phyloP scores from a whole-genome alignment of 92 coral and sea anemone species.

The Nematostella vectensis region DNA sequence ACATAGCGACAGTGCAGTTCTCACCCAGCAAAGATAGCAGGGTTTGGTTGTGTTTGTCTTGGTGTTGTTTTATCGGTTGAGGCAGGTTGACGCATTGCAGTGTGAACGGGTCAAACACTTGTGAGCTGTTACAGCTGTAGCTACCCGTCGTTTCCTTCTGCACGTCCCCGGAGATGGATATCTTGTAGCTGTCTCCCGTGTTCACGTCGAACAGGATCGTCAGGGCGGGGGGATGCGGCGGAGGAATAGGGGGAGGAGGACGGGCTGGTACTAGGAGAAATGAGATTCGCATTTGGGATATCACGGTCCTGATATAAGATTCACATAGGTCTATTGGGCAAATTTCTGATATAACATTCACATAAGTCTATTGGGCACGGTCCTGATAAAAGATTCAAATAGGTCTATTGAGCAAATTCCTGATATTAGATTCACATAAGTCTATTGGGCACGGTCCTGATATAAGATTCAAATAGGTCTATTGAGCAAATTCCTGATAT shows the following conservation, averaged over 20 bases:
- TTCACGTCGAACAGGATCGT: neutral
- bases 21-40: neutral
- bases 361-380: too few species aligned
- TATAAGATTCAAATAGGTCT: too few species aligned
- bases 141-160: neutral
- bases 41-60: neutral
- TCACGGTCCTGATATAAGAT: too few species aligned
- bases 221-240: neutral
- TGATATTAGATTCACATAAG: too few species aligned
- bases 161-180: neutral
- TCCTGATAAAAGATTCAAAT: too few species aligned
- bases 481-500: too few species aligned
- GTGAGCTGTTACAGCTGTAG: neutral
- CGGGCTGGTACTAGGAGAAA: too few species aligned
- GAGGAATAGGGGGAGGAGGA: too few species aligned
- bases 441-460: too few species aligned
- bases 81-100: neutral
- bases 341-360: too few species aligned
- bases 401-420: neutral
- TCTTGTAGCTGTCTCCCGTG: neutral
- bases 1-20: conserved; percentile 1
- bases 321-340: too few species aligned
- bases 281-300: too few species aligned
- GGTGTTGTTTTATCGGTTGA: neutral
- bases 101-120: neutral